Evolutionary conservation across 2,113 vertebrate genomes (phyloP), one percentile per base, ranked within the genome.

Genomic region (Gyps fulvus): DNA sequence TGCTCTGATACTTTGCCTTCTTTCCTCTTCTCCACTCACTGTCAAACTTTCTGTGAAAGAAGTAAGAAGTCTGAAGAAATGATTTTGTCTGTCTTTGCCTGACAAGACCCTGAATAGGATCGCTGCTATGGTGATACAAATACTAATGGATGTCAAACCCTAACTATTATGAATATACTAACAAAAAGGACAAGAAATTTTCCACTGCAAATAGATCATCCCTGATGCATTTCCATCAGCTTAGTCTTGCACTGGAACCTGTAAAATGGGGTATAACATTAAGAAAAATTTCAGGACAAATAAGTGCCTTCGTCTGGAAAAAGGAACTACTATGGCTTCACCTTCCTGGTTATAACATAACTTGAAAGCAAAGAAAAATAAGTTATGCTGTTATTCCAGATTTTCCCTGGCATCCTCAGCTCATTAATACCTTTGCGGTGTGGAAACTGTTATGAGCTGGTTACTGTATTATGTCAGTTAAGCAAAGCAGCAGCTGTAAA

Each of bases 401-500:
- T 83, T 78, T 84, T 72, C 16, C 38, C 23, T 7, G 8, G 7
- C 25, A 38, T 77, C 31, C 7, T 85, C 54, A 83, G 18, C 45
- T 95, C 69, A 70, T 87, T 80, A 82, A 83, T 79, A 95, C 27
- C 13, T 85, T 62, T 40, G 21, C 11, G 2, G 40, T 49, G 34
- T 13, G 15, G 22, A 91, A 13, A 83, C 22, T 27, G 10, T 22
- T 83, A 29, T 69, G 32, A 92, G n/a, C 21, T 43, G 26, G 47
- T 49, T 76, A 72, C 63, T 62, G 11, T 32, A 76, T 84, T 82
- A 29, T 54, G 38, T 59, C 55, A n/a, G 34, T 90, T 90, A 87
- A 95, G 71, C 32, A 93, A 90, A 78, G 29, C 6, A 82, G 80
- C 50, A 80, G 70, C 25, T 84, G 38, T 83, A 97, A 98, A 96